Evolutionary conservation across 1,140 invertebrate species (phyloP).

Genomic region (Oreohelix idahoensis): DNA sequence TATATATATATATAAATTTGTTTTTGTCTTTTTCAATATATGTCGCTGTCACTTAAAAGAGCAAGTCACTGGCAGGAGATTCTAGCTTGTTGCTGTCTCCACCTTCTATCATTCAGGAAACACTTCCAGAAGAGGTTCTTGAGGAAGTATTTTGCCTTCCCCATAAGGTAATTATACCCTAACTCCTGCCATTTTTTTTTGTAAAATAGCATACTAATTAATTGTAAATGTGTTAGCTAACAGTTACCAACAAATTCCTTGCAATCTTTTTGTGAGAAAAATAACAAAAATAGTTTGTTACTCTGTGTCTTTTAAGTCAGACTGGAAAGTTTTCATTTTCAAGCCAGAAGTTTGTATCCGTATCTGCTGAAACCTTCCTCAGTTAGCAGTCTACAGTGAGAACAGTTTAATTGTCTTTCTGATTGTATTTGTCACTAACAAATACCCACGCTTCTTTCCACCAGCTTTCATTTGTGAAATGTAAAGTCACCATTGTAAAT

Average conservation of each 20-base stretch:
- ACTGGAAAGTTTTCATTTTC: not conserved
- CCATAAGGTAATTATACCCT: conserved; percentile 36
- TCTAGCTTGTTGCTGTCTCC: conserved; percentile 88
- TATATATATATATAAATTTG: no score
- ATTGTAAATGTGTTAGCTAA: not conserved
- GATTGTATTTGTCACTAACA: no score
- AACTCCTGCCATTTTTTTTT: not conserved
- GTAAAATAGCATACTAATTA: not conserved
- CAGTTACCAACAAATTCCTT: not conserved
- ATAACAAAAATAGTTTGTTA: no score
- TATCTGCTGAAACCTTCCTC: no score
- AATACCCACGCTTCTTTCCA: no score
- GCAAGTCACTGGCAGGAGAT: conserved; percentile 86
- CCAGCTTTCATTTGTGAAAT: no score
- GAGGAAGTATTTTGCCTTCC: conserved; percentile 66
- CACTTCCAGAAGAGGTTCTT: conserved; percentile 71
- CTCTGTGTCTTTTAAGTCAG: no score
- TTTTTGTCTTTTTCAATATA: not conserved
- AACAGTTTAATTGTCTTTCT: no score
- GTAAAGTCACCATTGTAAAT: no score
- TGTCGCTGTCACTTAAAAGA: conserved; percentile 75
- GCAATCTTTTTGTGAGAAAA: no score
- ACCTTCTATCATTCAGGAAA: conserved; percentile 82
- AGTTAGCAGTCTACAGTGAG: no score
- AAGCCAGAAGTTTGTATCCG: no score